Evolutionary conservation across 1,140 invertebrate genomes (phyloP).

Genomic region (Drusus annulatus): DNA sequence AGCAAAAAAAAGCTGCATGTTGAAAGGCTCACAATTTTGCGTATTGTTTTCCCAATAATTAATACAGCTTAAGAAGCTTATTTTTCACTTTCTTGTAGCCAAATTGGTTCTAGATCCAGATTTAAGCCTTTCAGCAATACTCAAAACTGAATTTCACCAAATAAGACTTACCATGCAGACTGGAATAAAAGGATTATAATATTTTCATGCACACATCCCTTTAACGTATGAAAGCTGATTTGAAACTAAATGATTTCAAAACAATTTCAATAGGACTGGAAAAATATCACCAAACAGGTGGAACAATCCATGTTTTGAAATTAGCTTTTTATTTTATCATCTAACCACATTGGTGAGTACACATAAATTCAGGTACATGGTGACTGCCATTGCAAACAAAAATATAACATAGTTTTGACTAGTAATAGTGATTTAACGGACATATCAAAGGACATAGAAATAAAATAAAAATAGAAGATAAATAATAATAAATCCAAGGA

Average conservation of each 20-base stretch:
- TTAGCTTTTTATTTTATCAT: background rate
- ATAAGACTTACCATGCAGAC: conserved; percentile 50
- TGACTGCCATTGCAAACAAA: conserved; percentile 31
- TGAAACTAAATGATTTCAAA: conserved; percentile 18
- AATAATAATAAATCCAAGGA: conserved; percentile 29
- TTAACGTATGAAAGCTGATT: conserved; percentile 33
- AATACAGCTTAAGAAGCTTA: background rate
- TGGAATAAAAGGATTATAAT: conserved; percentile 39
- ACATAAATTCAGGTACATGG: conserved; percentile 21
- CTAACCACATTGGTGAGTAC: conserved; percentile 4
- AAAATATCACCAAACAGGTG: background rate
- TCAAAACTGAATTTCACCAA: conserved; percentile 13
- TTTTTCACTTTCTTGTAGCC: background rate
- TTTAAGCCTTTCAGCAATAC: conserved; percentile 56
- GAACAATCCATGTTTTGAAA: background rate
- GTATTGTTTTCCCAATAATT: conserved; percentile 5
- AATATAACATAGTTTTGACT: conserved; percentile 21
- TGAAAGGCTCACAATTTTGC: conserved; percentile 52
- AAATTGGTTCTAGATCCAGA: conserved; percentile 25
- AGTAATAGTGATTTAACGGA: conserved; percentile 34
- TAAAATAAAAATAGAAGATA: conserved; percentile 10
- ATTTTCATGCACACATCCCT: conserved; percentile 39
- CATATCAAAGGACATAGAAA: conserved; percentile 33
- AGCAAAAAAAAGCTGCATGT: conserved; percentile 55
- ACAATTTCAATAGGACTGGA: conserved; percentile 12